A percentile compares a stretch with the other conserved stretches of the same genome.
Evolutionary conservation across 2,888 invertebrate genomes (phyloP).

Genomic region (Lottia scabra): DNA sequence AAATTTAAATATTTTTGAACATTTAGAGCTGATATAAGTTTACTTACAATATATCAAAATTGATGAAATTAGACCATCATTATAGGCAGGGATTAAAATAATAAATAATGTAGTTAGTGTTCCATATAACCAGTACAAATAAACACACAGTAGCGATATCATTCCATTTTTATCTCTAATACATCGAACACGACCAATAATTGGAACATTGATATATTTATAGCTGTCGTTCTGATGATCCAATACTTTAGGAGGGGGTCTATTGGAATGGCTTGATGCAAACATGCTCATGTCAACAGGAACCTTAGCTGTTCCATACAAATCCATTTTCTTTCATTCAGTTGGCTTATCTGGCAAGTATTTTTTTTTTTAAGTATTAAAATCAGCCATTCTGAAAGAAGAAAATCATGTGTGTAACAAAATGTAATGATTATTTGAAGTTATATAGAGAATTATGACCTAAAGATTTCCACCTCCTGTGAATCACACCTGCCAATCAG

Average conservation of each 20-base stretch:
- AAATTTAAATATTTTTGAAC: no score
- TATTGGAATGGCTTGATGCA: background rate
- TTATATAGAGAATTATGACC: no score
- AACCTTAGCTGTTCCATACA: background rate
- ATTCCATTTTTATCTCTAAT: slow-evolving; percentile 50
- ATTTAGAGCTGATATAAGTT: background rate
- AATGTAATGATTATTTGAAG: no score
- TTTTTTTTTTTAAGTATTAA: no score
- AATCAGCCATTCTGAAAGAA: no score
- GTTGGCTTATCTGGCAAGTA: no score
- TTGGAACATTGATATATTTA: slow-evolving; percentile 18
- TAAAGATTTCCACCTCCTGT: no score
- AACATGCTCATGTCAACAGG: background rate
- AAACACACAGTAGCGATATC: slow-evolving; percentile 39
- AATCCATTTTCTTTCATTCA: background rate
- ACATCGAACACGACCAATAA: slow-evolving; percentile 41
- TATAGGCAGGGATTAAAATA: slow-evolving; percentile 57
- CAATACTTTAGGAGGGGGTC: background rate
- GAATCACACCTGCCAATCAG: no score
- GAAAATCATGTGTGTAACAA: no score
- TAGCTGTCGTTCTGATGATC: background rate
- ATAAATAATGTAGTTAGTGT: slow-evolving; percentile 51
- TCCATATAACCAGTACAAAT: slow-evolving; percentile 64
- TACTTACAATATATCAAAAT: slow-evolving; percentile 50
- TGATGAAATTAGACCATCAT: slow-evolving; percentile 46